Percentiles rank a stretch among this genome's conserved stretches.
phyloP scores from a whole-genome alignment of 2,797 vertebrate genomes.

The Argya squamiceps region DNA sequence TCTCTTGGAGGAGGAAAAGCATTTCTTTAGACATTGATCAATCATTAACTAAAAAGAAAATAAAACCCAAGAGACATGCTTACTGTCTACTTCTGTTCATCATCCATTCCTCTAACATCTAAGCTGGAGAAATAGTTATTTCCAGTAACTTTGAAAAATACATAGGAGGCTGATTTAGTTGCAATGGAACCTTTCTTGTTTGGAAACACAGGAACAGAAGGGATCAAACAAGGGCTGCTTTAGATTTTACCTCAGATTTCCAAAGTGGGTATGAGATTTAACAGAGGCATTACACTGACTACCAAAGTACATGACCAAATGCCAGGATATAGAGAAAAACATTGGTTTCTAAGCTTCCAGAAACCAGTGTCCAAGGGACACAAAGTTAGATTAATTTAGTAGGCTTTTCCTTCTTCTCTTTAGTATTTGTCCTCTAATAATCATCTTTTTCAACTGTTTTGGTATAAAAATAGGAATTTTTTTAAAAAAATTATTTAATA shows the following conservation, averaged over 20 bases:
- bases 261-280: not conserved
- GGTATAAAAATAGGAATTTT: not conserved
- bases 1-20: constrained; percentile 72
- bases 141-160: not conserved
- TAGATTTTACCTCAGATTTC: not conserved
- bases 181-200: not conserved
- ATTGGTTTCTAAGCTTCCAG: not conserved
- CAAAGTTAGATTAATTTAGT: not conserved
- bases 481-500: not conserved
- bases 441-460: not conserved
- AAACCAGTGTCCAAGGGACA: not conserved
- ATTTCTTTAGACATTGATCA: not conserved
- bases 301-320: not conserved
- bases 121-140: not conserved
- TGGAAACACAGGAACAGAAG: not conserved
- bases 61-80: not conserved
- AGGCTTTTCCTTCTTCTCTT: not conserved
- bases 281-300: not conserved
- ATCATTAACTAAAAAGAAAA: not conserved
- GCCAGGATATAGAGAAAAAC: fast-evolving
- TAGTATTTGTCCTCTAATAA: not conserved
- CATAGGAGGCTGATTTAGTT: not conserved
- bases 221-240: not conserved
- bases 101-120: not conserved
- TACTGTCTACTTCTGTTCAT: not conserved